A percentile compares a stretch with the other conserved stretches of the same genome.
phyloP scores from a whole-genome alignment of 2,113 vertebrate species.

The Rhineura floridana region DNA sequence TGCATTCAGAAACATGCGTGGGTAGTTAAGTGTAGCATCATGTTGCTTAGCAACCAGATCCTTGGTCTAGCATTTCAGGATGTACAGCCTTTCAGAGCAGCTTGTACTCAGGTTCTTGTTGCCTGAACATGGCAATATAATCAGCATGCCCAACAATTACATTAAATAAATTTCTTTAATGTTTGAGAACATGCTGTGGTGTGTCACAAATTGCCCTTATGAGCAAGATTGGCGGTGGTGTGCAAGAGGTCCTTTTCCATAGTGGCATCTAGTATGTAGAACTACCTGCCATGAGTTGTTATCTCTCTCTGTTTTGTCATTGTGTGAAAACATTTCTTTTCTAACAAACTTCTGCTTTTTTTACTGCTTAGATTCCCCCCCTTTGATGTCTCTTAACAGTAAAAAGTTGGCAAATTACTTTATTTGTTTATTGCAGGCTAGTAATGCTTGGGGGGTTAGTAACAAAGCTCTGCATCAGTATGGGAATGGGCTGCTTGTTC shows the following conservation, averaged over 20 bases:
- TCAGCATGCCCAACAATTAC: background rate
- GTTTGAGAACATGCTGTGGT: no score
- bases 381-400: no score
- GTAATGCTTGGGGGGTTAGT: no score
- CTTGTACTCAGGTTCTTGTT: background rate
- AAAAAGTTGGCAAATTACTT: background rate
- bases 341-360: background rate
- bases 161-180: background rate
- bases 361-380: background rate
- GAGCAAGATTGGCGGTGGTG: background rate
- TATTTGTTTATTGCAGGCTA: background rate
- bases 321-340: background rate
- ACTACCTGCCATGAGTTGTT: background rate
- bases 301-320: background rate
- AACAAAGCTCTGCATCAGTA: no score
- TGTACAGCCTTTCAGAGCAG: background rate
- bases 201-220: background rate
- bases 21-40: background rate
- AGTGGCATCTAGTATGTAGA: background rate
- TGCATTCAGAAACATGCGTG: background rate
- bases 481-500: background rate
- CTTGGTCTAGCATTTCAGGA: background rate
- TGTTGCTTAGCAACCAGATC: slow-evolving; percentile 7
- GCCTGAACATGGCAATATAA: background rate
- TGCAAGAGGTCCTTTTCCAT: background rate